These are phyloP conservation scores for Lonchura striata DNA, from an alignment of 2,113 vertebrate genomes.

Conservation along the genomic window DNA sequence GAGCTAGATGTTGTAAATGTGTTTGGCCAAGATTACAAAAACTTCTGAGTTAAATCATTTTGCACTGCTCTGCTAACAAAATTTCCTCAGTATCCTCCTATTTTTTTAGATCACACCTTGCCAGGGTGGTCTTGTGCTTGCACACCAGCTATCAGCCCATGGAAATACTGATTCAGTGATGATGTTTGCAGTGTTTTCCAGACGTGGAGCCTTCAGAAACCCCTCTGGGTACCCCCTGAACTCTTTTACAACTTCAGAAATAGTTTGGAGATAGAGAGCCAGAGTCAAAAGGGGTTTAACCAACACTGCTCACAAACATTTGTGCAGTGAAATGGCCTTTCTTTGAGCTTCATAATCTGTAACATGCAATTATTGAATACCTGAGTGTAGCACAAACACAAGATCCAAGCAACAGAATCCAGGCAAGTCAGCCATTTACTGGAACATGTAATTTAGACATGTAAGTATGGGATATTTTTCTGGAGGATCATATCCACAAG, in stretches of 20 bases:
- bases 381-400: not conserved
- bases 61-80: not conserved
- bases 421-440: not conserved
- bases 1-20: not conserved
- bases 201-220: not conserved
- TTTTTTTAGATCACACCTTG: not conserved
- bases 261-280: not conserved
- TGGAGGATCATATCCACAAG: not conserved
- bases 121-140: not conserved
- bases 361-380: not conserved
- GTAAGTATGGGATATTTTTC: not conserved
- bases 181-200: not conserved
- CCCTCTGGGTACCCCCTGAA: rapidly evolving
- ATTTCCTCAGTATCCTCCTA: not conserved
- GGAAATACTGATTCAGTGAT: not conserved
- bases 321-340: not conserved
- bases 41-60: constrained; percentile 3
- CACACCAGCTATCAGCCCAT: not conserved
- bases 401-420: not conserved
- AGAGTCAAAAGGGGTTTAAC: not conserved
- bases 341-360: not conserved
- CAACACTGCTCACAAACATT: not conserved
- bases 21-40: constrained; percentile 30
- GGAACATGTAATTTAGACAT: not conserved
- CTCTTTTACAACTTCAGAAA: not conserved